Conservation (phyloP, 2,113 vertebrate genomes). For the Chinchilla lanigera region DNA sequence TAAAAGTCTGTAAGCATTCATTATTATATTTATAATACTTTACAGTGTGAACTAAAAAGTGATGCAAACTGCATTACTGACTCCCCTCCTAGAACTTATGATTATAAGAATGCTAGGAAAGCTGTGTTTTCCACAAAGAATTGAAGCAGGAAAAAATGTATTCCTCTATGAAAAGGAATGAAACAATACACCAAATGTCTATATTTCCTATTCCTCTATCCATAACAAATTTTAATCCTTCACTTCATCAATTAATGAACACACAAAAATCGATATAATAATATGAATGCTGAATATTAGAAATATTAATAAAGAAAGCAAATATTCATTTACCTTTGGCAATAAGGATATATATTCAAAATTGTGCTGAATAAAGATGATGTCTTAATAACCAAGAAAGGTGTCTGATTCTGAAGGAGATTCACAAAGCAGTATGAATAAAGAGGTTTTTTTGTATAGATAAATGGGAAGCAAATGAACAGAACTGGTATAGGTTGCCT, state of each 20-base stretch:
- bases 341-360: background rate
- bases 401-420: background rate
- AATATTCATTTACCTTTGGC: background rate
- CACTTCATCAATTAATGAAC: background rate
- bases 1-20: background rate
- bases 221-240: background rate
- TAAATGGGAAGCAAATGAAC: background rate
- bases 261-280: background rate
- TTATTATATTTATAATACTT: background rate
- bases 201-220: background rate
- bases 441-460: background rate
- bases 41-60: background rate
- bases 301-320: background rate
- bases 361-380: background rate
- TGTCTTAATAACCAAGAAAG: background rate
- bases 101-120: background rate
- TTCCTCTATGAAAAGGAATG: background rate
- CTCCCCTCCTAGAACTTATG: background rate
- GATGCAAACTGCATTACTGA: background rate
- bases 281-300: background rate
- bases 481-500: background rate
- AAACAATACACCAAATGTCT: background rate
- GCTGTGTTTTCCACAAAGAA: background rate
- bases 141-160: background rate
- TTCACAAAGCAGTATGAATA: background rate